Conservation (phyloP, 2,888 invertebrate species). For the Notodonta ziczac region DNA sequence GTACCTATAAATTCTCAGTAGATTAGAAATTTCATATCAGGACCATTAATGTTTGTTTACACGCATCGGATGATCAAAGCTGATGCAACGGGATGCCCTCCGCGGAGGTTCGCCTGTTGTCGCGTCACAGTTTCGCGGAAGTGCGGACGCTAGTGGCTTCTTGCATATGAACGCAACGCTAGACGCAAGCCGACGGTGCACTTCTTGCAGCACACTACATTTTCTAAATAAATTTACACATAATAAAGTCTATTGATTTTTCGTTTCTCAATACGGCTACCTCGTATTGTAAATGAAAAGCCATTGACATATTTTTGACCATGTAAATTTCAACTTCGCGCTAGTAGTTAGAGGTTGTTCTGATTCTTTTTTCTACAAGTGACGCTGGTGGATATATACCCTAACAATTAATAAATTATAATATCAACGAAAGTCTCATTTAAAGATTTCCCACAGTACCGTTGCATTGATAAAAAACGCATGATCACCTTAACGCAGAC, state of each 20-base stretch:
- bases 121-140: conserved; percentile 69
- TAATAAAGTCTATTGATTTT: background rate
- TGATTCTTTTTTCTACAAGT: too few species aligned
- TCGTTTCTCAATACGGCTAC: too few species aligned
- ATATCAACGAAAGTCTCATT: conserved; percentile 14
- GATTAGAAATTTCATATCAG: background rate
- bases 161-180: conserved; percentile 47
- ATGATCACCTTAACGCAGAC: conserved; percentile 36
- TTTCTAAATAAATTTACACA: conserved; percentile 31
- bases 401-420: conserved; percentile 10
- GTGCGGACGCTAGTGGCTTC: conserved; percentile 42
- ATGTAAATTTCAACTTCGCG: too few species aligned
- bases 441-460: conserved; percentile 15
- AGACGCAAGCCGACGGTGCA: conserved; percentile 57
- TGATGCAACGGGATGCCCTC: conserved; percentile 20
- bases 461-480: conserved; percentile 31
- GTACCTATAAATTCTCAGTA: background rate
- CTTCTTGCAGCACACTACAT: conserved; percentile 45
- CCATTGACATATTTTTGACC: too few species aligned
- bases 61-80: conserved; percentile 51
- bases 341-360: too few species aligned
- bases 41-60: conserved; percentile 3
- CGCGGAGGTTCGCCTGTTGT: conserved; percentile 54
- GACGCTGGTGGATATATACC: too few species aligned
- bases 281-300: too few species aligned